Conservation (phyloP, 2,113 vertebrate genomes). For the Pavo muticus region DNA sequence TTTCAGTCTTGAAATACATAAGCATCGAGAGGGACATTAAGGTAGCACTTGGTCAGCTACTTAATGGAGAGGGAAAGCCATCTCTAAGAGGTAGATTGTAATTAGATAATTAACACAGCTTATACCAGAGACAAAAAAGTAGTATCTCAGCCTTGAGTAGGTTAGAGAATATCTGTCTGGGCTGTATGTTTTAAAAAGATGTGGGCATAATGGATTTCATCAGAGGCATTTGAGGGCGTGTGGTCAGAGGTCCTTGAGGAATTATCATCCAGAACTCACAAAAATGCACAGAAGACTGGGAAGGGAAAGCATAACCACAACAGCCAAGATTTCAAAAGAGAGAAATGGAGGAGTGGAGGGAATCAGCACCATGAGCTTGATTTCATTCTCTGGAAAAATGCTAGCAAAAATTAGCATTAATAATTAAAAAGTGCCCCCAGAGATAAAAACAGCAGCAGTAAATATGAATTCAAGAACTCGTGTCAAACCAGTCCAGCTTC, state of each 20-base stretch:
- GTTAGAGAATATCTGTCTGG: background rate
- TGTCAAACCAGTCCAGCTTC: background rate
- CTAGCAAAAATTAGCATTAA: background rate
- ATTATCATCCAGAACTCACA: background rate
- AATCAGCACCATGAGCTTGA: background rate
- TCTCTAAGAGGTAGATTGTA: background rate
- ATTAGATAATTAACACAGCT: background rate
- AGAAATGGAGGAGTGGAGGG: background rate
- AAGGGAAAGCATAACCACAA: background rate
- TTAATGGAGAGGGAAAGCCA: background rate
- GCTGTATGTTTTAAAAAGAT: background rate
- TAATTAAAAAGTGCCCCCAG: background rate
- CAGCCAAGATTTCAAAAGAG: background rate
- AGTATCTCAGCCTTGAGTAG: background rate
- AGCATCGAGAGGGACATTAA: background rate
- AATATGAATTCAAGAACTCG: background rate
- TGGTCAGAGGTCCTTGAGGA: background rate
- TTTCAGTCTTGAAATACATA: background rate
- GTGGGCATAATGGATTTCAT: background rate
- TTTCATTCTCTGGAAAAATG: background rate
- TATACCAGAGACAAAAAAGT: background rate
- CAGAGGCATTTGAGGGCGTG: background rate
- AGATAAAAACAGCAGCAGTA: rapidly evolving
- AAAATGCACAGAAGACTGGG: background rate
- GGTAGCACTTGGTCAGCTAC: background rate